Evolutionary conservation across 2,113 vertebrate genomes (phyloP).

Genomic region (Brienomyrus brachyistius): DNA sequence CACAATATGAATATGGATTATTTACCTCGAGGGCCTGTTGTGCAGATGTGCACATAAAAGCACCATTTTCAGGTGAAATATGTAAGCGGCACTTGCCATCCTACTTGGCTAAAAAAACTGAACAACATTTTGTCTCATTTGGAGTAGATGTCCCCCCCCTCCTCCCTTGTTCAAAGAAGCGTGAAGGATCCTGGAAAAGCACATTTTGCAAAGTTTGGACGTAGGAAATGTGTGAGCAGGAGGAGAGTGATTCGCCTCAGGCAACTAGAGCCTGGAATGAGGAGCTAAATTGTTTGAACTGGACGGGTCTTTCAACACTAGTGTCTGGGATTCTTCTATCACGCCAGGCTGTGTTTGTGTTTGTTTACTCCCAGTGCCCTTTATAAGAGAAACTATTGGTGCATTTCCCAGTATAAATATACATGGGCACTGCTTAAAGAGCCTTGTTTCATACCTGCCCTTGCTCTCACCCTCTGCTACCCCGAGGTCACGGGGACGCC

Average conservation of each 20-base stretch:
- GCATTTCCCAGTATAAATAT: constrained; percentile 42
- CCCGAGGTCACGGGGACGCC: constrained; percentile 65
- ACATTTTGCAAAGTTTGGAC: neutral
- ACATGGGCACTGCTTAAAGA: constrained; percentile 31
- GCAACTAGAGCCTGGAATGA: constrained; percentile 48
- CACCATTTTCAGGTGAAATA: neutral
- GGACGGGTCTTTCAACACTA: constrained; percentile 27
- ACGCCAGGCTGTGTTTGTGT: constrained; percentile 26
- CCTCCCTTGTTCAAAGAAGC: neutral
- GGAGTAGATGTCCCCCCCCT: neutral
- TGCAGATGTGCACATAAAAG: neutral
- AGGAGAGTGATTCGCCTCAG: constrained; percentile 39
- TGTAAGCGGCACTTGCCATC: neutral
- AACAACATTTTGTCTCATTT: neutral
- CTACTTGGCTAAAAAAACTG: neutral
- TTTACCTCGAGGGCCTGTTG: neutral
- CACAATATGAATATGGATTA: neutral
- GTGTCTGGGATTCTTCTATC: constrained; percentile 31
- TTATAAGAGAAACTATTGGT: constrained; percentile 23
- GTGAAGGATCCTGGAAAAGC: neutral
- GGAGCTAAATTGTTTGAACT: constrained; percentile 54
- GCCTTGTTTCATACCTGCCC: constrained; percentile 41
- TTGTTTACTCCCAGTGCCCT: constrained; percentile 24
- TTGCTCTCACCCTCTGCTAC: constrained; percentile 53
- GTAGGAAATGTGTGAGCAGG: neutral